Base-by-base conservation (phyloP, 2,113 vertebrate genomes). In the Tragulus kanchil region DNA sequence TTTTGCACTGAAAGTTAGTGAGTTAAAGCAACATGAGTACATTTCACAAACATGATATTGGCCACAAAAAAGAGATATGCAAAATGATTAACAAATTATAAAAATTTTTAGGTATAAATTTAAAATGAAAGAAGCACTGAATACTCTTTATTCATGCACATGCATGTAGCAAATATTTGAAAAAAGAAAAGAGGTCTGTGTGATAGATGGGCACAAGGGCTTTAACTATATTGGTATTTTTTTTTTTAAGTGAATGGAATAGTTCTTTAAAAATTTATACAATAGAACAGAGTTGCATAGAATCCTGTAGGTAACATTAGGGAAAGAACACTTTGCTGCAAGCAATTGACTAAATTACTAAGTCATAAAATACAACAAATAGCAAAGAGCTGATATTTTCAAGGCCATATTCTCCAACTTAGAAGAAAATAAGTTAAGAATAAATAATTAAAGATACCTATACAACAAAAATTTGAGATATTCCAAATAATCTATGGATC, bases 381-480 rank as follows among this genome's bases (percentile, higher is more conserved):
- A 56, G 0, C 1, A 50, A 77, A 81, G 8, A 56, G 58, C 0
- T 52, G 2, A 36, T 71, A 67, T 42, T 91, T 71, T 78, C 9
- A 23, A 79, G n/a, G 17, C 1, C 8, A 36, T 77, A 36, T n/a
- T 12, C 59, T 82, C 62, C 64, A 15, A 77, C 9, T 82, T 82
- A 83, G 62, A 26, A 85, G n/a, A 92, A 90, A 93, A 92, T n/a
- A 89, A 93, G 13, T 58, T 56, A 23, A 5, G 16, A 95, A 83
- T 67, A 81, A 77, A 5, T 90, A 58, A 83, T 45, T 54, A 65
- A 59, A 64, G 4, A 19, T 83, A 77, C 12, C 0, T 71, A 21
- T 58, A 48, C 54, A 67, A 56, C 3, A 59, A 54, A 71, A 25
- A 31, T 36, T 36, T n/a, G 21, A 94, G 23, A 77, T 3, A 15